A percentile compares a stretch with the other conserved stretches of the same genome.
These are phyloP conservation scores for Corythucha ciliata DNA, from an alignment of 2,888 invertebrate genomes.

Conservation along the genomic window DNA sequence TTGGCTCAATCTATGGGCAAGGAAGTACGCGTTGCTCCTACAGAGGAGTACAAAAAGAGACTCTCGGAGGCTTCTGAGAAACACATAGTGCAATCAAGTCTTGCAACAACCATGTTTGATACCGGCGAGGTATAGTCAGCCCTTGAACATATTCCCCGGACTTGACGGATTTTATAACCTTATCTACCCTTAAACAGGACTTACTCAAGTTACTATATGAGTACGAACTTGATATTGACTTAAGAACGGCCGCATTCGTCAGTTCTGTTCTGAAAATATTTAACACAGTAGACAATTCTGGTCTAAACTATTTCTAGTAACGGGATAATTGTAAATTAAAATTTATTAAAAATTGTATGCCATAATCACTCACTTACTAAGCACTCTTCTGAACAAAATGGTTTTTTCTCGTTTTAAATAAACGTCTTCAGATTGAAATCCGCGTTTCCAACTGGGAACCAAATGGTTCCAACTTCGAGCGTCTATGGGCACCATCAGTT, in stretches of 20 bases:
- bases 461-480: constrained; percentile 48
- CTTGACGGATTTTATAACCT: not conserved
- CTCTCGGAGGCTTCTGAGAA: constrained; percentile 70
- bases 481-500: constrained; percentile 47
- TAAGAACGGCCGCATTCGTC: constrained; percentile 50
- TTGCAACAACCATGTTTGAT: constrained; percentile 73
- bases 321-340: no score
- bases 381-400: constrained; percentile 38
- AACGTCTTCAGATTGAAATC: constrained; percentile 1
- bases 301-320: constrained; percentile 40
- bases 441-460: constrained; percentile 36
- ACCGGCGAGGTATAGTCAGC: constrained; percentile 56
- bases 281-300: constrained; percentile 47
- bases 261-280: constrained; percentile 50
- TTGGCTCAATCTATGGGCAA: constrained; percentile 44
- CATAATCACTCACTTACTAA: no score
- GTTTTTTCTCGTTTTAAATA: constrained; percentile 29
- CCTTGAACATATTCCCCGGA: no score
- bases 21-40: constrained; percentile 48
- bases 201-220: no score
- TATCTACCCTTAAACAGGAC: no score
- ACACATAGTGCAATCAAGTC: constrained; percentile 75
- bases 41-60: constrained; percentile 58
- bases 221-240: constrained; percentile 62
- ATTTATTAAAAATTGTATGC: no score